A percentile compares a stretch with the other conserved stretches of the same genome.
These are phyloP conservation scores for Campylorhamphus procurvoides DNA, from an alignment of 2,113 vertebrate genomes.

Conservation along the genomic window DNA sequence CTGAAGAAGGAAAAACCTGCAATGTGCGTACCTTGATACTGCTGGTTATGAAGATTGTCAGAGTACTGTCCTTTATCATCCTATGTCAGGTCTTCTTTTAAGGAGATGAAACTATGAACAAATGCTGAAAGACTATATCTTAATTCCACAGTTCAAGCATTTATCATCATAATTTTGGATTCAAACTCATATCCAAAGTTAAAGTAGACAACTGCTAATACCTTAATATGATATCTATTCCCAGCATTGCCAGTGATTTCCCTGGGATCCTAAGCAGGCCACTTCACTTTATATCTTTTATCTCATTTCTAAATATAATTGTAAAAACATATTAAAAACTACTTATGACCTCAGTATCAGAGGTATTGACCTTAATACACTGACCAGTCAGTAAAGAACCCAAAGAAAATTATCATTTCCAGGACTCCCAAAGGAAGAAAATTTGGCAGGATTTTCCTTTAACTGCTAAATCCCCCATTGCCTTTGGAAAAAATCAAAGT, in stretches of 20 bases:
- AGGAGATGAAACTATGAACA: background rate
- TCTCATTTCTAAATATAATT: background rate
- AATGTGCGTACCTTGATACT: background rate
- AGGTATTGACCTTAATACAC: background rate
- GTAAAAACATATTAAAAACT: background rate
- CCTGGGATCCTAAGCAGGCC: background rate
- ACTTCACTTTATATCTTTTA: background rate
- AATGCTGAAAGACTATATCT: background rate
- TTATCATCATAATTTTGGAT: background rate
- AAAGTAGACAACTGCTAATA: background rate
- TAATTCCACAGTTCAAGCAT: background rate
- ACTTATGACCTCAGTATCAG: background rate
- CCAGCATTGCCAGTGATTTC: background rate
- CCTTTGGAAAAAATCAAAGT: background rate
- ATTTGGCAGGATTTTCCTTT: background rate
- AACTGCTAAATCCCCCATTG: background rate
- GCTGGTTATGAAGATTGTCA: background rate
- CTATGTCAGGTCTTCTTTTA: background rate
- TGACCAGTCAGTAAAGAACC: background rate
- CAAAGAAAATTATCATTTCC: background rate
- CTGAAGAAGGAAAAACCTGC: background rate
- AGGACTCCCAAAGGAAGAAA: background rate
- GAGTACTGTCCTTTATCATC: background rate
- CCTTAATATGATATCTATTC: background rate
- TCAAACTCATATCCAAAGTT: background rate